These are phyloP conservation scores for Protophormia terraenovae DNA, from an alignment of 2,888 invertebrate genomes.

Conservation along the genomic window DNA sequence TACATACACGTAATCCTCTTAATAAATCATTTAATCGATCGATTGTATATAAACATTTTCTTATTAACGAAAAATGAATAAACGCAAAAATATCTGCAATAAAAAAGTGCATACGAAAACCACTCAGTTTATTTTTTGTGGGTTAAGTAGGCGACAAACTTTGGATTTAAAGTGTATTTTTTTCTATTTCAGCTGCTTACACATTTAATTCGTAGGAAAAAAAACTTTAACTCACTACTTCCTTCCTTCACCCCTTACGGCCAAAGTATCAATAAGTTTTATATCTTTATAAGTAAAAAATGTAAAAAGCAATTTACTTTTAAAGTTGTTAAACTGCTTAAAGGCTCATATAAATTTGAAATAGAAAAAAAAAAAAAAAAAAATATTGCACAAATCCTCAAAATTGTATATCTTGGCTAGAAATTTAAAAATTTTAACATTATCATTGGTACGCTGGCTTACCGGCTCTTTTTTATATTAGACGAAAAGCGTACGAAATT, in stretches of 20 bases:
- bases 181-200: slow-evolving; percentile 20
- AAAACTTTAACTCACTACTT: neutral
- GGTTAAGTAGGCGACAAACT: slow-evolving; percentile 65
- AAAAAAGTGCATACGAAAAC: slow-evolving; percentile 35
- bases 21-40: slow-evolving; percentile 67
- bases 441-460: too few species aligned
- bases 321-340: slow-evolving; percentile 38
- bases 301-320: neutral
- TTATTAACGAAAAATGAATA: slow-evolving; percentile 41
- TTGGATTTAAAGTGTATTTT: slow-evolving; percentile 15
- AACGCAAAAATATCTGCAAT: neutral
- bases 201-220: neutral
- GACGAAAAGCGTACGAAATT: neutral
- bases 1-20: slow-evolving; percentile 36
- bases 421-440: slow-evolving; percentile 10
- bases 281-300: slow-evolving; percentile 14
- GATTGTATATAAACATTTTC: slow-evolving; percentile 53
- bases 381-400: neutral
- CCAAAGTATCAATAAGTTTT: slow-evolving; percentile 21
- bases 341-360: slow-evolving; percentile 25
- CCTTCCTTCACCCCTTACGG: slow-evolving; percentile 5
- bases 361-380: slow-evolving; percentile 10
- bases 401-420: slow-evolving; percentile 3
- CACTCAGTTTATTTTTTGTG: slow-evolving; percentile 34
- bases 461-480: neutral